A percentile compares a stretch with the other conserved stretches of the same genome.
Evolutionary conservation across 2,113 vertebrate species (phyloP).

Genomic region (Symphodus melops): DNA sequence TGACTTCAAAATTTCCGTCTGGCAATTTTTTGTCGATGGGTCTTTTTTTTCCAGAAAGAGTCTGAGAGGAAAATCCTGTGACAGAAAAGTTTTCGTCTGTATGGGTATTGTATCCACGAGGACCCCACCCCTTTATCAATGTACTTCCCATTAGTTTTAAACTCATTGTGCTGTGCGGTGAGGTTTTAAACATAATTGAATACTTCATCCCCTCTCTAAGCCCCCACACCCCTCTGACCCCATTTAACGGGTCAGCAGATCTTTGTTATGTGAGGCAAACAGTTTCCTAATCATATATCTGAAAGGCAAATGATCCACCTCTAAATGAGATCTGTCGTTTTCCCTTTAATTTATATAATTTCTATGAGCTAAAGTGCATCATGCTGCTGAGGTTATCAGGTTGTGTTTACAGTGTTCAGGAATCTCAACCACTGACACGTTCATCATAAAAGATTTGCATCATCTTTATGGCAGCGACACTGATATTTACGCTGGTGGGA

Average conservation of each 20-base stretch:
- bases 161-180: slow-evolving; percentile 24
- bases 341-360: neutral
- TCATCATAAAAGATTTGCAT: slow-evolving; percentile 23
- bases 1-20: slow-evolving; percentile 8
- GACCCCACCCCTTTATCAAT: slow-evolving; percentile 11
- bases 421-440: slow-evolving; percentile 16
- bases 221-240: slow-evolving; percentile 45
- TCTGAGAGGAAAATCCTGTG: neutral
- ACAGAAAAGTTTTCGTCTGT: neutral
- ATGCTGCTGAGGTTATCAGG: neutral
- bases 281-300: slow-evolving; percentile 40
- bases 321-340: neutral
- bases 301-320: slow-evolving; percentile 15
- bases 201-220: slow-evolving; percentile 38
- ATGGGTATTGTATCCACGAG: neutral
- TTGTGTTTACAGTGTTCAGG: neutral
- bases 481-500: slow-evolving; percentile 46
- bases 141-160: slow-evolving; percentile 8
- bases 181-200: slow-evolving; percentile 48
- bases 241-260: slow-evolving; percentile 71
- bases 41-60: neutral
- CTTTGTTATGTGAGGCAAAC: slow-evolving; percentile 61
- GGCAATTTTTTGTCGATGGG: neutral
- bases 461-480: slow-evolving; percentile 1
- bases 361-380: neutral